These are phyloP conservation scores for Rynchops niger DNA, from an alignment of 2,113 vertebrate species.

Conservation along the genomic window DNA sequence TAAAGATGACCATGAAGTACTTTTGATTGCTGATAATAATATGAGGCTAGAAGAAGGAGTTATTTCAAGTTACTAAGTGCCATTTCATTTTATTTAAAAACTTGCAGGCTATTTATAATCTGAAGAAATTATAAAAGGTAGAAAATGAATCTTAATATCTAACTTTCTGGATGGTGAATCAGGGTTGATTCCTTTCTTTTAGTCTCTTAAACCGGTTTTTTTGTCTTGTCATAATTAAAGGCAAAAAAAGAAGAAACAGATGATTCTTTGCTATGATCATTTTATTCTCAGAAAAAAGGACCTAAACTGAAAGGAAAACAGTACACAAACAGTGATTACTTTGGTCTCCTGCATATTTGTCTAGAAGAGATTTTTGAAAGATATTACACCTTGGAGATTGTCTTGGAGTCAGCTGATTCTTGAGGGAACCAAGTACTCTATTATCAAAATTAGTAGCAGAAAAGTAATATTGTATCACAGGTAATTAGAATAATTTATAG, in stretches of 20 bases:
- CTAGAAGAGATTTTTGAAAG: background rate
- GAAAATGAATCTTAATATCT: background rate
- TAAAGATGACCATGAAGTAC: background rate
- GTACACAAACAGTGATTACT: background rate
- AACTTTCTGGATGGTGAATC: background rate
- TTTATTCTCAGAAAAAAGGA: background rate
- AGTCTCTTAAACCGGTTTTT: background rate
- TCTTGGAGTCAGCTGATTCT: background rate
- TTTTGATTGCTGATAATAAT: background rate
- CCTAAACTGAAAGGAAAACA: background rate
- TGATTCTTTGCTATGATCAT: background rate
- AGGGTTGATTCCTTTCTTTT: background rate
- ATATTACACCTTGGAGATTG: background rate
- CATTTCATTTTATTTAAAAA: background rate
- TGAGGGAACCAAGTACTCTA: background rate
- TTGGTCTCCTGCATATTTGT: background rate
- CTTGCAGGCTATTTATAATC: background rate
- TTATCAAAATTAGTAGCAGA: conserved; percentile 6
- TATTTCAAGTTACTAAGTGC: background rate
- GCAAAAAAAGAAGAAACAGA: background rate
- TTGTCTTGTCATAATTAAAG: background rate
- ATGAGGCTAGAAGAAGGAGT: background rate
- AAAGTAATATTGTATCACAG: background rate
- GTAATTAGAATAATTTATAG: conserved; percentile 34
- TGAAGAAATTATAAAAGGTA: background rate